Percentiles rank a stretch among this genome's conserved stretches.
These are phyloP conservation scores for Himantopus leucocephalus DNA, from an alignment of 2,113 vertebrate genomes.

Conservation along the genomic window DNA sequence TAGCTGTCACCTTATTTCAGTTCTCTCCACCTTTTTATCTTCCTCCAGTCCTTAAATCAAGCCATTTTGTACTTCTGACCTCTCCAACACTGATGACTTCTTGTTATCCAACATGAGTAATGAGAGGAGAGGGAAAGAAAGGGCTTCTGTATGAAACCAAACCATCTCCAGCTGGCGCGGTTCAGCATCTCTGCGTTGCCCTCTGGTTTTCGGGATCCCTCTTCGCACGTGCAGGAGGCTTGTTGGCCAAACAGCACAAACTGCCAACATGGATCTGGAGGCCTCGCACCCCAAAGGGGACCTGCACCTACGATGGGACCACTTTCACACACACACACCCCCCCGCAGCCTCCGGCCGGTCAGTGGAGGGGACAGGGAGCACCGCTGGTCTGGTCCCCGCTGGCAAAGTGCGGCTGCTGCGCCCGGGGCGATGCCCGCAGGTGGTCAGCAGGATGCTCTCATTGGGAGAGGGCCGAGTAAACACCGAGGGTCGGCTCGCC, in stretches of 20 bases:
- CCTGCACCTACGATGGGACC: rapidly evolving
- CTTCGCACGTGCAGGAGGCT: not conserved
- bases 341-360: rapidly evolving
- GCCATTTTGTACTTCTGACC: not conserved
- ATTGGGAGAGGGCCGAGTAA: not conserved
- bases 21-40: not conserved
- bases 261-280: rapidly evolving
- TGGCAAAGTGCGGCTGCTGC: not conserved
- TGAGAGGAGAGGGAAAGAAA: not conserved
- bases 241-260: not conserved
- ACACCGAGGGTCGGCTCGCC: rapidly evolving
- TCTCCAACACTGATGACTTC: not conserved
- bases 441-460: not conserved
- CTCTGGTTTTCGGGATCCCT: not conserved
- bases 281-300: rapidly evolving
- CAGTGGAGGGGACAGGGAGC: not conserved
- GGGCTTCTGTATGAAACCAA: not conserved
- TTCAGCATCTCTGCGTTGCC: not conserved
- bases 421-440: rapidly evolving
- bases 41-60: not conserved
- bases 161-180: rapidly evolving
- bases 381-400: rapidly evolving
- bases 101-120: not conserved
- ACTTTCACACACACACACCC: too few species aligned
- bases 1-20: not conserved